A percentile compares a stretch with the other conserved stretches of the same genome.
Conservation (phyloP, 2,797 vertebrate genomes). For the Eulemur rubriventer region DNA sequence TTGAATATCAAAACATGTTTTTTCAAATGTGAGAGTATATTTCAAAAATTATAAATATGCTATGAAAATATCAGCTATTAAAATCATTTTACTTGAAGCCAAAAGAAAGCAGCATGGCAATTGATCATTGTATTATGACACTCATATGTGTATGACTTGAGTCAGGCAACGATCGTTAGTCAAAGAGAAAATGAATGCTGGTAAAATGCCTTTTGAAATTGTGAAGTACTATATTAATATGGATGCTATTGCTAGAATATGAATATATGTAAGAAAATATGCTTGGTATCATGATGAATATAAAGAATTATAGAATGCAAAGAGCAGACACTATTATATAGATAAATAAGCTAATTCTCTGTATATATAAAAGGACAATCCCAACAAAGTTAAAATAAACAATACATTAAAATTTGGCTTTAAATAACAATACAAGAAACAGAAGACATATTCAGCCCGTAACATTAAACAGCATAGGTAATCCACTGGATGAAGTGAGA, state of each 20-base stretch:
- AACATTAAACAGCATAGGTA: neutral
- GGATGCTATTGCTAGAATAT: neutral
- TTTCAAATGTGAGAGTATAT: neutral
- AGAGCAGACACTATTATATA: neutral
- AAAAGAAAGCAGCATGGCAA: slow-evolving; percentile 12
- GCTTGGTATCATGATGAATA: neutral
- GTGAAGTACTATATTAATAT: neutral
- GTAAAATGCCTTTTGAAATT: slow-evolving; percentile 34
- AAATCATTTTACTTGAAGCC: slow-evolving; percentile 47
- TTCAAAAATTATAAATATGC: neutral
- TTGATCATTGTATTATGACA: neutral
- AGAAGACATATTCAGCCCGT: neutral
- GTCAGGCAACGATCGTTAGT: neutral
- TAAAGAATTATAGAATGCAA: neutral
- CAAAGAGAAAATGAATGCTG: slow-evolving; percentile 40
- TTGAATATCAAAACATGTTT: neutral
- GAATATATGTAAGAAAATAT: neutral
- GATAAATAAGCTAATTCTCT: neutral
- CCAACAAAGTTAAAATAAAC: neutral
- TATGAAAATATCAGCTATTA: slow-evolving; percentile 39
- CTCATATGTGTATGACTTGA: neutral
- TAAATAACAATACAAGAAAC: neutral
- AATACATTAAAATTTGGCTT: neutral
- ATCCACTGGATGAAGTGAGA: neutral
- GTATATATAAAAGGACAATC: neutral